These are phyloP conservation scores for Endomychus coccineus DNA, from an alignment of 2,888 invertebrate species.

Conservation along the genomic window DNA sequence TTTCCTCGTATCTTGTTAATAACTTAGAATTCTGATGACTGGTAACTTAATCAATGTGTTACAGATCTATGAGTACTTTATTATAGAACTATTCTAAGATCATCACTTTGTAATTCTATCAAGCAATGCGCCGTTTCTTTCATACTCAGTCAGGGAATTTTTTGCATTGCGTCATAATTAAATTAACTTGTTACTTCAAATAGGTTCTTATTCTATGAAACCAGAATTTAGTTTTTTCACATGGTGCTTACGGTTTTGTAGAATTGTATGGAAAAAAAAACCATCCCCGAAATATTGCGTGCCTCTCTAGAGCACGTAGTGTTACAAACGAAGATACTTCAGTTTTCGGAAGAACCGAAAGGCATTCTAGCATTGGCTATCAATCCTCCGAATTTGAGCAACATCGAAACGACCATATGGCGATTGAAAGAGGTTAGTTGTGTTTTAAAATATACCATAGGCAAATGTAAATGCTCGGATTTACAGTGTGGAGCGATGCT, in stretches of 20 bases:
- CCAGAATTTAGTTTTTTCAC: too few relatives aligned
- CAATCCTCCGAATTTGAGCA: slow-evolving; percentile 77
- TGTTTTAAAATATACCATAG: not conserved
- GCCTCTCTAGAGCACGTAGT: slow-evolving; percentile 76
- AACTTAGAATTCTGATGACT: too few relatives aligned
- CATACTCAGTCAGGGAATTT: too few relatives aligned
- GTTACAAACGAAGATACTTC: slow-evolving; percentile 70
- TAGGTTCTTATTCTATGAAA: too few relatives aligned
- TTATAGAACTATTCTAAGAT: too few relatives aligned
- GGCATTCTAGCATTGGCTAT: slow-evolving; percentile 76
- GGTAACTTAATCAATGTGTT: too few relatives aligned
- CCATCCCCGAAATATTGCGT: slow-evolving; percentile 68
- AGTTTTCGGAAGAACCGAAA: slow-evolving; percentile 70
- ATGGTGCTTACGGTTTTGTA: slow-evolving; percentile 26
- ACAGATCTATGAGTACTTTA: too few relatives aligned
- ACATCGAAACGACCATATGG: slow-evolving; percentile 76
- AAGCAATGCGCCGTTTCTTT: too few relatives aligned
- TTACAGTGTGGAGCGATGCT: slow-evolving; percentile 70
- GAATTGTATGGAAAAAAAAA: slow-evolving; percentile 49
- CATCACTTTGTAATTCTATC: too few relatives aligned
- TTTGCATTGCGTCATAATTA: too few relatives aligned
- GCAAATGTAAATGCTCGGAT: not conserved
- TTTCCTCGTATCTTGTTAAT: too few relatives aligned
- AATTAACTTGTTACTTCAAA: too few relatives aligned
- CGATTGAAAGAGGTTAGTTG: slow-evolving; percentile 66